Evolutionary conservation across 2,797 vertebrate species (phyloP), one percentile per base, ranked within the genome.

Genomic region (Halcyon leucocephala): DNA sequence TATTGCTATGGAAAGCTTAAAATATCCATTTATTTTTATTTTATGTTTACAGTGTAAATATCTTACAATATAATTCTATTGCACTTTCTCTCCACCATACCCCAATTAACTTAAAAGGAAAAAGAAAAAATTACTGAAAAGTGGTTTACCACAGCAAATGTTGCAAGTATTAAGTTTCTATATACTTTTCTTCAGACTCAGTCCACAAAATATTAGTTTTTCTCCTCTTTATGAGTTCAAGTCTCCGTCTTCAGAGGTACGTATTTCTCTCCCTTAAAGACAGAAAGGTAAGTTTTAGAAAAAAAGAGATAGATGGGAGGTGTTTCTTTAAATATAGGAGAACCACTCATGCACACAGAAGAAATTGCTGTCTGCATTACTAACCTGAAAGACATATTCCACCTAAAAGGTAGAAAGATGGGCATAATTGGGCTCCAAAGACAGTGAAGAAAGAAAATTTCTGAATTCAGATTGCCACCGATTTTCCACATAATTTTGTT

Each of bases 1-100:
- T 64, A 62, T 79, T 89, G 55, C 64, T 85, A 73, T 73, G 46
- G 66, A 82, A 96, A 95, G n/a, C 16, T 88, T 69, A 37, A 79
- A 79, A 82, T 94, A 31, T 83, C 6, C 1, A 9, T 54, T 89
- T 90, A 77, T 70, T 90, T 89, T 93, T 72, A 54, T 44, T 78
- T 86, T 78, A 86, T 16, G 3, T 72, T 95, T 86, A 49, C 25
- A 52, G 28, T 21, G 29, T n/a, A 84, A 86, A 90, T 65, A 90
- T 14, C 26, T 14, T 48, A 57, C 15, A 54, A 28, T 46, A 69
- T 28, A 0, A 58, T 89, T 79, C 16, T 72, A 29, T 48, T 74
- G 12, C 20, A 78, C 7, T 84, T 76, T 76, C 8, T 28, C 14
- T 35, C 24, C 13, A 41, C 9, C 4, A 4, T 2, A 5, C 5